A percentile compares a stretch with the other conserved stretches of the same genome.
Evolutionary conservation across 2,797 vertebrate genomes (phyloP).

Genomic region (Microchirus variegatus): DNA sequence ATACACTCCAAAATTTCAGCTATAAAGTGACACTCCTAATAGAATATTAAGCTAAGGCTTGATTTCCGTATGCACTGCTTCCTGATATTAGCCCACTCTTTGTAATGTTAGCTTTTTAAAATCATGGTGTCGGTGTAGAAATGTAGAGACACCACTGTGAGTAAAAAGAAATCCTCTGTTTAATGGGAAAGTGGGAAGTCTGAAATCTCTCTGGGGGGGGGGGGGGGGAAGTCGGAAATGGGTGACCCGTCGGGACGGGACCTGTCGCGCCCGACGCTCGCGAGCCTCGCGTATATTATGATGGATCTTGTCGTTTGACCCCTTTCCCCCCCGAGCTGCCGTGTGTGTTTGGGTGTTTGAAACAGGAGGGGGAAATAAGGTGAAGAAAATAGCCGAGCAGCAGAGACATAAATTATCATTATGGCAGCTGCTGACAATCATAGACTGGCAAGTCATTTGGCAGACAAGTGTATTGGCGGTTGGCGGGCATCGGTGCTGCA

Average conservation of each 20-base stretch:
- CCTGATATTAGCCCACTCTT: no score
- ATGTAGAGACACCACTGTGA: conserved; percentile 40
- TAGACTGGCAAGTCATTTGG: conserved; percentile 67
- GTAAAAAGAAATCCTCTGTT: conserved; percentile 54
- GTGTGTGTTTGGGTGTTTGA: conserved; percentile 41
- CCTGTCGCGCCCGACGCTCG: conserved; percentile 43
- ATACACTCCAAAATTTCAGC: no score
- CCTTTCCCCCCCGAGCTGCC: conserved; percentile 25
- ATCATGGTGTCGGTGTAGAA: conserved; percentile 30
- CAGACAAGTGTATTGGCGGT: conserved; percentile 58
- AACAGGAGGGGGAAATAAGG: conserved; percentile 30
- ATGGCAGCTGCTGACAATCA: conserved; percentile 70
- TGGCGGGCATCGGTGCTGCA: conserved; percentile 47
- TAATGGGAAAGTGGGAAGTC: conserved; percentile 49
- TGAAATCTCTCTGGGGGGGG: conserved; percentile 37
- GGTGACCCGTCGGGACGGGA: conserved; percentile 33
- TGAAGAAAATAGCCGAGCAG: conserved; percentile 39
- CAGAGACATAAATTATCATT: conserved; percentile 66
- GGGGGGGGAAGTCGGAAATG: conserved; percentile 10
- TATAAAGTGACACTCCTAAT: no score
- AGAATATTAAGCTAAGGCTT: conserved; percentile 1
- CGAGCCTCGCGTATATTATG: conserved; percentile 50
- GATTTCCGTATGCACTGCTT: no score
- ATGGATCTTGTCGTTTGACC: conserved; percentile 55
- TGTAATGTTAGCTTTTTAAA: neutral